These are phyloP conservation scores for Allobates femoralis DNA, from an alignment of 2,797 vertebrate species.

Conservation along the genomic window DNA sequence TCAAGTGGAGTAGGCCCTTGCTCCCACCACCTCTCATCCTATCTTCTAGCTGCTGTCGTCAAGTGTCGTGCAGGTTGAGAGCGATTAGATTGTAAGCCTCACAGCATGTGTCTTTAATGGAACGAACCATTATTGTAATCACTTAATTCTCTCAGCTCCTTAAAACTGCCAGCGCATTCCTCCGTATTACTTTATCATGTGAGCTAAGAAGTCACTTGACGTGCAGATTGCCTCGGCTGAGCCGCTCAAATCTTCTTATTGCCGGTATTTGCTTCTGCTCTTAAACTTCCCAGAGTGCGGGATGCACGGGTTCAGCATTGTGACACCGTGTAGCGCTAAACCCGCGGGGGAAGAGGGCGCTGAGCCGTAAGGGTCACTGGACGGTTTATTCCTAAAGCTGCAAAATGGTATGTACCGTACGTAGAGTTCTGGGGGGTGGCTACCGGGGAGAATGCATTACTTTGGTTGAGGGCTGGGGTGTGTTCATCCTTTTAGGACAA, in stretches of 20 bases:
- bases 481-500: neutral
- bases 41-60: neutral
- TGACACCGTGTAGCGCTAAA: slow-evolving; percentile 22
- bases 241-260: slow-evolving; percentile 57
- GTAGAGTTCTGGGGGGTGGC: neutral
- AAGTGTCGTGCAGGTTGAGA: neutral
- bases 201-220: slow-evolving; percentile 61
- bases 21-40: neutral
- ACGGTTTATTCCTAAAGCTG: neutral
- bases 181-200: slow-evolving; percentile 56
- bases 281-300: neutral
- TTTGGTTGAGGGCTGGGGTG: neutral
- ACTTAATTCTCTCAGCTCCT: slow-evolving; percentile 41
- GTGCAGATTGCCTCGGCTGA: slow-evolving; percentile 50
- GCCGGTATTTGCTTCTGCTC: slow-evolving; percentile 44
- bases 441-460: neutral
- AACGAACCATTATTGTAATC: slow-evolving; percentile 26
- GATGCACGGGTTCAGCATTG: slow-evolving; percentile 20
- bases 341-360: neutral
- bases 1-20: neutral
- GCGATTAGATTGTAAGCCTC: slow-evolving; percentile 7
- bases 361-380: slow-evolving; percentile 8
- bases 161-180: slow-evolving; percentile 46
- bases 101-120: slow-evolving; percentile 16
- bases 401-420: slow-evolving; percentile 44